These are phyloP conservation scores for Cryptoprocta ferox DNA, from an alignment of 2,797 vertebrate species.

Conservation along the genomic window DNA sequence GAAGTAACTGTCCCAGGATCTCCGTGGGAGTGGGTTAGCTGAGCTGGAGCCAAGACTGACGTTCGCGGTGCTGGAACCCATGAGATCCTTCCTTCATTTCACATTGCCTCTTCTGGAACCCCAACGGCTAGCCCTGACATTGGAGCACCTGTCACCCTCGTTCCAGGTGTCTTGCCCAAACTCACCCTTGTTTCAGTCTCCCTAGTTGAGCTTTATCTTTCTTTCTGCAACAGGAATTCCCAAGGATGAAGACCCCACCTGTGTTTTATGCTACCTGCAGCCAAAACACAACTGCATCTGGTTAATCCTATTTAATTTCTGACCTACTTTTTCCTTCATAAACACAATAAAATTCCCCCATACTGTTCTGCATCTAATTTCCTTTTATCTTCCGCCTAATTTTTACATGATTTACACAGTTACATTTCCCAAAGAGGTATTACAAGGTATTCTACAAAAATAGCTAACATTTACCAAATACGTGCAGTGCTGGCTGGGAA, in stretches of 20 bases:
- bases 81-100: background rate
- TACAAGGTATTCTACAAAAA: background rate
- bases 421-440: background rate
- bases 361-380: conserved; percentile 50
- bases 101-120: background rate
- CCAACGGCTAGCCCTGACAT: background rate
- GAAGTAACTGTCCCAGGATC: background rate
- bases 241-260: conserved; percentile 74
- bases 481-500: too few species aligned
- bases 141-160: background rate
- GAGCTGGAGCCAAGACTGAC: background rate
- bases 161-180: background rate
- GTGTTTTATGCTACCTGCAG: conserved; percentile 53
- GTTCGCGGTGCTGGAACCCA: rapidly evolving
- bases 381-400: conserved; percentile 48
- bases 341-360: conserved; percentile 72
- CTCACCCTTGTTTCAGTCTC: background rate
- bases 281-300: conserved; percentile 64
- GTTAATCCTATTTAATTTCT: conserved; percentile 18
- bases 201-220: conserved; percentile 4
- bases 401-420: conserved; percentile 17
- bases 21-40: background rate
- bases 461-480: background rate
- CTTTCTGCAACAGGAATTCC: conserved; percentile 75
- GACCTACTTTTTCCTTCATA: conserved; percentile 41